Base-by-base conservation (phyloP, 2,888 invertebrate species). In the Acutogordius australiensis region DNA sequence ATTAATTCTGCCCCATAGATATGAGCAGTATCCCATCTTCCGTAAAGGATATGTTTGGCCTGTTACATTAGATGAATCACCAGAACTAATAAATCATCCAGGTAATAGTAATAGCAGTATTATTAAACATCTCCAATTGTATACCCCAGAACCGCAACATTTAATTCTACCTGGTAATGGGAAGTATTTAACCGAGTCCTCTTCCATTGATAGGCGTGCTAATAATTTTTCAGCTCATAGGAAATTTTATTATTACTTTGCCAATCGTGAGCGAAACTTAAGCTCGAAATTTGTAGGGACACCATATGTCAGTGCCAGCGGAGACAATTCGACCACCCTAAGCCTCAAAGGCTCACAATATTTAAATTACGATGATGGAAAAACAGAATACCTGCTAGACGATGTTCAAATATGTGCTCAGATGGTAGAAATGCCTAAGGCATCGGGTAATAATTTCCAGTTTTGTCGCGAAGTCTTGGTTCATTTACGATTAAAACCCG, bases 221-320 rank as follows among this genome's bases (percentile, higher is more conserved):
- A 37, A 37, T 13, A 37, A 8, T 37, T 37, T 37, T 37, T 8
- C 8, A 37, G 44, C 44, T 13, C n/a, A 37, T n/a, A 37, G n/a
- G n/a, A 37, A 37, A 13, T 37, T 37, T 51, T 21, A 4, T 51
- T 51, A 51, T 51, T 51, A 51, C 51, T n/a, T 8, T 51, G 51
- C 23, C 51, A 51, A 23, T 51, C 4, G 13, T n/a, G n/a, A 13
- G n/a, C n/a, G 8, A 8, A 37, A 37, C 44, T 13, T 13, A 13
- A n/a, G 44, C 44, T n/a, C 44, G 8, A n/a, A n/a, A n/a, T n/a
- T n/a, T 37, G 44, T 13, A 13, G n/a, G 8, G 8, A 37, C 8
- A 51, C 51, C 51, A 21, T 51, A 51, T 23, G 8, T 51, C 8
- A 26, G 23, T 8, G 18, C 26, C 51, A 51, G 23, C 4, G 23